These are phyloP conservation scores for Napeogenes inachia DNA, from an alignment of 2,888 invertebrate species.

Conservation along the genomic window DNA sequence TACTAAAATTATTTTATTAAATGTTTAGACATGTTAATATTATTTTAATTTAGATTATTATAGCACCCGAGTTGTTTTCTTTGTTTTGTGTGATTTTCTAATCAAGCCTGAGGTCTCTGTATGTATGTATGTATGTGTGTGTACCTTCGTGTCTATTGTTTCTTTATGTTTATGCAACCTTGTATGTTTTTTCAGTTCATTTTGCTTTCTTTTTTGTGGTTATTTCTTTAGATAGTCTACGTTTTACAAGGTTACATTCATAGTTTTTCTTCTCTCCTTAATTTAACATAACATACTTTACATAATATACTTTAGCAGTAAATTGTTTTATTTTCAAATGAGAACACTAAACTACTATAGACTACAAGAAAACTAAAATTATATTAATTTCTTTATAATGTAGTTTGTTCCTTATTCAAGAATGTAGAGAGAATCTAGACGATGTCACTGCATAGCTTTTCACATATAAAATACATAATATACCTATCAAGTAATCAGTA, in stretches of 20 bases:
- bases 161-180: neutral
- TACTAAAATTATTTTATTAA: no score
- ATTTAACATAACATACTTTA: no score
- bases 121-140: neutral
- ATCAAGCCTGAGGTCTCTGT: slow-evolving; percentile 3
- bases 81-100: slow-evolving; percentile 3
- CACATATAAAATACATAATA: no score
- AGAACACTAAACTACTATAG: no score
- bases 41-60: neutral
- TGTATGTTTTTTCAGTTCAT: slow-evolving; percentile 2
- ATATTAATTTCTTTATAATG: no score
- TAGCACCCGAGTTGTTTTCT: neutral
- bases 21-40: neutral
- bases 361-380: no score
- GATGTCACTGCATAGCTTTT: no score
- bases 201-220: neutral
- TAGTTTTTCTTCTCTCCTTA: neutral
- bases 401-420: no score
- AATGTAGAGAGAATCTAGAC: no score
- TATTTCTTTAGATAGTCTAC: neutral
- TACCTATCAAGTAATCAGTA: no score
- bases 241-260: neutral
- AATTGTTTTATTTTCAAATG: no score
- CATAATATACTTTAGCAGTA: no score
- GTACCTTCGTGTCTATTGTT: neutral